These are phyloP conservation scores for Patella pellucida DNA, from an alignment of 2,888 invertebrate genomes.

Conservation along the genomic window DNA sequence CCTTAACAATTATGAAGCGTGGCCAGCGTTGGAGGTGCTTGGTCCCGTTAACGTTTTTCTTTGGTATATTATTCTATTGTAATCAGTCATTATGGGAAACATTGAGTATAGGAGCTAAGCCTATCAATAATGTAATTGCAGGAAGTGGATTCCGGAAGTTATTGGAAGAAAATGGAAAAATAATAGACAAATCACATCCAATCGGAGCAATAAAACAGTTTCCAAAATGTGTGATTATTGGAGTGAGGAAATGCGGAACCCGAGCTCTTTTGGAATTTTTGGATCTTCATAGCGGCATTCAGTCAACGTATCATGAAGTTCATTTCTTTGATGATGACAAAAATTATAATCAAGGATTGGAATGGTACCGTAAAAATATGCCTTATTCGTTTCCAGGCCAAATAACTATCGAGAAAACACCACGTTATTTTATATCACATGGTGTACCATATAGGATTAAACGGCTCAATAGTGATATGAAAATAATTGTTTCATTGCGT, in stretches of 20 bases:
- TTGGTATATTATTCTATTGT: conserved; percentile 44
- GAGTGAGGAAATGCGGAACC: conserved; percentile 72
- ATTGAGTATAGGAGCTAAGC: conserved; percentile 36
- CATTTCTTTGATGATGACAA: conserved; percentile 92
- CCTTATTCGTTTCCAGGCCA: conserved; percentile 92
- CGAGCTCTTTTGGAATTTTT: conserved; percentile 72
- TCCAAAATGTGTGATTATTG: conserved; percentile 72
- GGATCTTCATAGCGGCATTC: conserved; percentile 78
- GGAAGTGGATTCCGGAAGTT: conserved; percentile 39
- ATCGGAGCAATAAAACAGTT: conserved; percentile 56
- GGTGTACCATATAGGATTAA: conserved; percentile 94
- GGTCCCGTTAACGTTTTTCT: conserved; percentile 32
- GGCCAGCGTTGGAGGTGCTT: conserved; percentile 24
- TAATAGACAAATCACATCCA: conserved; percentile 34
- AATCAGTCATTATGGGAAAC: conserved; percentile 41
- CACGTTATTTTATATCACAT: conserved; percentile 96
- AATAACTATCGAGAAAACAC: conserved; percentile 97
- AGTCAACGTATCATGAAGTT: conserved; percentile 94
- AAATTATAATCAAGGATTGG: conserved; percentile 90
- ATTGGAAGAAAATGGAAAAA: conserved; percentile 41
- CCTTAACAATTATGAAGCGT: conserved; percentile 26
- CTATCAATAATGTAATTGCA: conserved; percentile 27
- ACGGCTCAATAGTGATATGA: conserved; percentile 91
- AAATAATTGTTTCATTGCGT: conserved; percentile 91
- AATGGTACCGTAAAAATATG: conserved; percentile 92